Evolutionary conservation across 2,113 vertebrate genomes (phyloP).

Genomic region (Apodemus sylvaticus): DNA sequence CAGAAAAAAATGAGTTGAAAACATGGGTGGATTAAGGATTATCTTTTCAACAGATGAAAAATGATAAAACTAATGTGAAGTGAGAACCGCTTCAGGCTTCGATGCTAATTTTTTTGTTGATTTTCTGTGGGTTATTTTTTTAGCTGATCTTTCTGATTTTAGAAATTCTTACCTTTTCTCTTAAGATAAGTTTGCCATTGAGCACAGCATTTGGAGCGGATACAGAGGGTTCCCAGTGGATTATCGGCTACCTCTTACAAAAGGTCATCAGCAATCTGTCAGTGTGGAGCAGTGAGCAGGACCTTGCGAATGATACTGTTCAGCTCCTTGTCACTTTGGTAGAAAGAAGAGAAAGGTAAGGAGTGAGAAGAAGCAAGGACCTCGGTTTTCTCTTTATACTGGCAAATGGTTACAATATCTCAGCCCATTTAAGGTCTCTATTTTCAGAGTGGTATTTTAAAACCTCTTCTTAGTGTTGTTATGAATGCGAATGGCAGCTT

Average conservation of each 20-base stretch:
- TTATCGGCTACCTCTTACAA: slow-evolving; percentile 98
- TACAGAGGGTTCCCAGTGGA: slow-evolving; percentile 98
- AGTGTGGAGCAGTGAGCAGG: slow-evolving; percentile 98
- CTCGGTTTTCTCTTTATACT: neutral
- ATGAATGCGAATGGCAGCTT: neutral
- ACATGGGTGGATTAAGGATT: neutral
- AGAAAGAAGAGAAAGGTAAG: slow-evolving; percentile 96
- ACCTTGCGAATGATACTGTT: slow-evolving; percentile 97
- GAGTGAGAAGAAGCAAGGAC: neutral
- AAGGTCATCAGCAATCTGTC: slow-evolving; percentile 99
- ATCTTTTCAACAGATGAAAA: neutral
- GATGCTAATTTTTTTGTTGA: slow-evolving; percentile 71
- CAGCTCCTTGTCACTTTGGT: slow-evolving; percentile 98
- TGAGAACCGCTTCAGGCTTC: slow-evolving; percentile 55
- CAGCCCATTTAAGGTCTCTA: neutral
- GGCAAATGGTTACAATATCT: neutral
- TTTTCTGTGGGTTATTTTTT: slow-evolving; percentile 65
- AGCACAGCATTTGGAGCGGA: slow-evolving; percentile 97
- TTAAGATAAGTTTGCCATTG: slow-evolving; percentile 96
- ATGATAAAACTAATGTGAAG: neutral
- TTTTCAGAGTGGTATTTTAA: neutral
- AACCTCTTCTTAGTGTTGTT: neutral
- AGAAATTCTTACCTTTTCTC: slow-evolving; percentile 65
- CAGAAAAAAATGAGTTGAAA: neutral
- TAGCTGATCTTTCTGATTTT: slow-evolving; percentile 75